These are phyloP conservation scores for Euplagia quadripunctaria DNA, from an alignment of 2,888 invertebrate species.

Conservation along the genomic window DNA sequence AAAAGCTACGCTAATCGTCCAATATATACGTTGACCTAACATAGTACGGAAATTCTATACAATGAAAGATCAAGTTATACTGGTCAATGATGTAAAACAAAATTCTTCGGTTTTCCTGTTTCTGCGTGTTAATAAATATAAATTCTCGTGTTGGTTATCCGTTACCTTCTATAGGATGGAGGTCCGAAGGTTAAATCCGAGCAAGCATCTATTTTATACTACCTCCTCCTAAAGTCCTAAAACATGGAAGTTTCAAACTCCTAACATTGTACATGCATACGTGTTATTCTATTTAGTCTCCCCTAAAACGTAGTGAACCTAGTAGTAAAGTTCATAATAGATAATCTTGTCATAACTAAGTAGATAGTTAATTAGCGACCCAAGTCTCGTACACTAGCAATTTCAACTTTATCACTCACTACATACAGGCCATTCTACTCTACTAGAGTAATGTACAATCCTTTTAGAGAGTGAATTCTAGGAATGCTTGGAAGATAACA, in stretches of 20 bases:
- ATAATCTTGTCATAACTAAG: constrained; percentile 56
- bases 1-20: too few species aligned
- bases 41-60: too few species aligned
- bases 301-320: constrained; percentile 16
- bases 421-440: background rate
- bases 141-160: too few species aligned
- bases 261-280: background rate
- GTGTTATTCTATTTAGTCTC: background rate
- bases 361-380: constrained; percentile 57
- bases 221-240: background rate
- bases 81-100: too few species aligned
- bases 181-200: background rate
- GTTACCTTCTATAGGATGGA: background rate
- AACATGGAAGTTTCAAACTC: background rate
- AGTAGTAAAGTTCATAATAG: constrained; percentile 43
- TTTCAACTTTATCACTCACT: constrained; percentile 3
- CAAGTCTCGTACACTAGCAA: constrained; percentile 33
- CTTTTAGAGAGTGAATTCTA: constrained; percentile 1
- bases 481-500: constrained; percentile 13
- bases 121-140: too few species aligned
- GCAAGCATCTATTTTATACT: background rate
- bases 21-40: too few species aligned
- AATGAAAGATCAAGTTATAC: too few species aligned
- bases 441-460: background rate
- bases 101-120: too few species aligned